Conservation (phyloP, 2,113 vertebrate species). For the Eolophus roseicapilla region DNA sequence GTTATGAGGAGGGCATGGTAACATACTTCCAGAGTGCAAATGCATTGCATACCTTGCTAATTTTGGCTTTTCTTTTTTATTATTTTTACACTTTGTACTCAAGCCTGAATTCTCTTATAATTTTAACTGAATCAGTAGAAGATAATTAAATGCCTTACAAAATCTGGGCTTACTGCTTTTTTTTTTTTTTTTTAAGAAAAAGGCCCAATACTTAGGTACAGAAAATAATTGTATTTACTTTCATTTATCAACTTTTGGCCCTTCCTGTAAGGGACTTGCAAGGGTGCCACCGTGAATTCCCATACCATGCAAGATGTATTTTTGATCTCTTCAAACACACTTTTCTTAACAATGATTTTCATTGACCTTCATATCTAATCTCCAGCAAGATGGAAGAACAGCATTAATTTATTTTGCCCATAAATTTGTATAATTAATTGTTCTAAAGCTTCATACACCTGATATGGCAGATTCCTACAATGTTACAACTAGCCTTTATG, state of each 20-base stretch:
- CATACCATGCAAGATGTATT: not conserved
- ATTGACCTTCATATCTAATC: not conserved
- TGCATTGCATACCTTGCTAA: not conserved
- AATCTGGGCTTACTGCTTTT: not conserved
- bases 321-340: not conserved
- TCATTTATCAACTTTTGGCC: not conserved
- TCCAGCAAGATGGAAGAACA: not conserved
- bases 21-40: not conserved
- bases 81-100: not conserved
- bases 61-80: not conserved
- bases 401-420: not conserved
- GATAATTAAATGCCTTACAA: not conserved
- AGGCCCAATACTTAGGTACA: not conserved
- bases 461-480: not conserved
- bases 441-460: not conserved
- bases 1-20: constrained; percentile 7
- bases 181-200: not conserved
- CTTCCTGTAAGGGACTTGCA: not conserved
- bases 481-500: not conserved
- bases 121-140: not conserved
- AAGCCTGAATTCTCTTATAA: not conserved
- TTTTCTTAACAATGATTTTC: not conserved
- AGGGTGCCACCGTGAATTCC: not conserved
- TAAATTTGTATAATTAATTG: not conserved
- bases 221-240: not conserved